These are phyloP conservation scores for Pharmacophagus antenor DNA, from an alignment of 2,888 invertebrate species.

Conservation along the genomic window DNA sequence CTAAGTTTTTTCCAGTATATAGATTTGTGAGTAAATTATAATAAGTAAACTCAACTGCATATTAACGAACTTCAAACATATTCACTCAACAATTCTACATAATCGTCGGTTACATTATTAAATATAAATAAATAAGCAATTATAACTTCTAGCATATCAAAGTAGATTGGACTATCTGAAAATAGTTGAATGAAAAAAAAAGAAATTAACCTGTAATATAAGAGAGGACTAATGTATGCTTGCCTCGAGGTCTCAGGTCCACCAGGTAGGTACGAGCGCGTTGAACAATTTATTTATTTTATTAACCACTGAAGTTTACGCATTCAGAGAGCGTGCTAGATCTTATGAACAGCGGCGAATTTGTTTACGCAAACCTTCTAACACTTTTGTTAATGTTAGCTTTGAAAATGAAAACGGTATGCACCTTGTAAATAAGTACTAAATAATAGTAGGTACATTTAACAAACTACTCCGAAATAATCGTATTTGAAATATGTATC, in stretches of 20 bases:
- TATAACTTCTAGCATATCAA: neutral
- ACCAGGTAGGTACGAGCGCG: constrained; percentile 53
- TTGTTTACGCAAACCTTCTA: constrained; percentile 21
- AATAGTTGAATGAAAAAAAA: neutral
- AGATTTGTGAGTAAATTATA: no score
- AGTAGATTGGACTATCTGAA: neutral
- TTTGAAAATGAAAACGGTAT: constrained; percentile 25
- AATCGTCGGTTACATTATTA: no score
- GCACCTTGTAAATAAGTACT: constrained; percentile 13
- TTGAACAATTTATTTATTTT: constrained; percentile 66
- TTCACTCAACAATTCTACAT: no score
- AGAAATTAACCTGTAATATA: constrained; percentile 3
- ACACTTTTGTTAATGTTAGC: constrained; percentile 25
- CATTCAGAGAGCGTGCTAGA: constrained; percentile 50
- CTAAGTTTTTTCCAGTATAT: no score
- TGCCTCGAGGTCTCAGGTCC: constrained; percentile 34
- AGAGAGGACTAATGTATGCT: neutral
- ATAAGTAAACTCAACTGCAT: no score
- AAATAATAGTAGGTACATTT: constrained; percentile 10
- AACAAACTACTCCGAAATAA: constrained; percentile 3
- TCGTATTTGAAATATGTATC: neutral
- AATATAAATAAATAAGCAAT: no score
- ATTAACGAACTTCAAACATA: no score
- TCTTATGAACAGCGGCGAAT: constrained; percentile 43
- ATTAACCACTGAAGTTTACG: constrained; percentile 58